A percentile compares a stretch with the other conserved stretches of the same genome.
Conservation (phyloP, 2,113 vertebrate genomes). For the Rynchops niger region DNA sequence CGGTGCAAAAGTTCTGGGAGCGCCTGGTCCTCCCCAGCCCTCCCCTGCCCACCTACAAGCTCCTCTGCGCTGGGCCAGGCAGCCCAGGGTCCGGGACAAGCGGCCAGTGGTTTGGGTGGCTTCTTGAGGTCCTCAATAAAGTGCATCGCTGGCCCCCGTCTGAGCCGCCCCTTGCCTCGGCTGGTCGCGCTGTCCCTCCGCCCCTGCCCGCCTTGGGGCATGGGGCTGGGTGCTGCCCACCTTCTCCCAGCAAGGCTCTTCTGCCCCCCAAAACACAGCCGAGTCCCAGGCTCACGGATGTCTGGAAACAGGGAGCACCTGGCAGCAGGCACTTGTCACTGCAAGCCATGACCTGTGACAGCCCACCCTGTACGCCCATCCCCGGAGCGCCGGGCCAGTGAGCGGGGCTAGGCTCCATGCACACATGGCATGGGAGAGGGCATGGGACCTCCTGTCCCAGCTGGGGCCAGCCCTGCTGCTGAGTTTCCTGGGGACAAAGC, state of each 20-base stretch:
- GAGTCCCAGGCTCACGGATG: background rate
- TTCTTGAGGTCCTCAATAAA: slow-evolving; percentile 49
- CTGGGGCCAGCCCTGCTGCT: background rate
- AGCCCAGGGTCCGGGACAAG: rapidly evolving
- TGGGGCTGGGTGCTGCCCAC: background rate
- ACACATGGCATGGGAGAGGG: rapidly evolving
- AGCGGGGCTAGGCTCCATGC: rapidly evolving
- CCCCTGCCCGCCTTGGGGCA: rapidly evolving
- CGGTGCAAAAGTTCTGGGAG: rapidly evolving
- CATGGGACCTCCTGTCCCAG: background rate
- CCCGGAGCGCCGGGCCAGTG: rapidly evolving
- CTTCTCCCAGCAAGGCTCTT: background rate
- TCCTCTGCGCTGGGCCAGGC: background rate
- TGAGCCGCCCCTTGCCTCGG: background rate
- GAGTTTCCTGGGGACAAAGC: background rate
- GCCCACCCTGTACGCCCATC: background rate
- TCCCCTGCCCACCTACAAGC: too few relatives aligned
- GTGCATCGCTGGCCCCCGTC: background rate
- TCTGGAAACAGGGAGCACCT: background rate
- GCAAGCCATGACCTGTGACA: background rate
- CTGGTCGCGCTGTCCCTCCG: rapidly evolving
- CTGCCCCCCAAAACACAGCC: background rate
- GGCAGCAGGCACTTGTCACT: background rate
- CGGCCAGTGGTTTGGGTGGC: background rate
- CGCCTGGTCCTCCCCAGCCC: rapidly evolving